Conservation (phyloP, 2,797 vertebrate genomes). For the Sebastiscus albofasciatus region DNA sequence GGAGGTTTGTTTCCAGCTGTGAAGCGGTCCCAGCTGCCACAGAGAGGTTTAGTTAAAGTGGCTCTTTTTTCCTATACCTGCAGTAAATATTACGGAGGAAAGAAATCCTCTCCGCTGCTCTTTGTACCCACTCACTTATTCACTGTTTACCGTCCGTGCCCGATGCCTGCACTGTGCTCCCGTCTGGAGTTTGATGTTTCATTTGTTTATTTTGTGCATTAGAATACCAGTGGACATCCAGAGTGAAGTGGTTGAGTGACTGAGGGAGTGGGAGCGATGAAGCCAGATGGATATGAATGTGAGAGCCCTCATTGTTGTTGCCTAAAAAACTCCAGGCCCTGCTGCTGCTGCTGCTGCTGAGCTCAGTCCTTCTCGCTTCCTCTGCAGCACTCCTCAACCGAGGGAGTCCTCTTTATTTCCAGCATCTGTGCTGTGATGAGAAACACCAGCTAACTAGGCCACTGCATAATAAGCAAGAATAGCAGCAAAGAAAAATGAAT, state of each 20-base stretch:
- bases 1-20: slow-evolving; percentile 52
- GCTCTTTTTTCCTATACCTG: slow-evolving; percentile 30
- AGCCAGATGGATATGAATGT: slow-evolving; percentile 56
- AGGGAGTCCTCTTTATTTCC: slow-evolving; percentile 75
- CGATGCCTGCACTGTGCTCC: slow-evolving; percentile 20
- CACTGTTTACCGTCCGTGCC: slow-evolving; percentile 39
- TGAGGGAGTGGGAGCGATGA: slow-evolving; percentile 62
- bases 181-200: slow-evolving; percentile 58
- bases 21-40: slow-evolving; percentile 31
- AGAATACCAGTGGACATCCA: slow-evolving; percentile 43
- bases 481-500: slow-evolving; percentile 62
- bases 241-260: slow-evolving; percentile 64
- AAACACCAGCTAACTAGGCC: slow-evolving; percentile 81
- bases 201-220: slow-evolving; percentile 43
- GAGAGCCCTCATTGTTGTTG: slow-evolving; percentile 56
- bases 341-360: not conserved
- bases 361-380: slow-evolving; percentile 46
- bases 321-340: slow-evolving; percentile 47
- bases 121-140: slow-evolving; percentile 59
- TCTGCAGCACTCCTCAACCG: slow-evolving; percentile 62
- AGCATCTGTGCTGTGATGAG: slow-evolving; percentile 78
- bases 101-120: slow-evolving; percentile 59
- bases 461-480: slow-evolving; percentile 82
- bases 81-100: slow-evolving; percentile 54
- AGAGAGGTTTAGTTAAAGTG: slow-evolving; percentile 58